Evolutionary conservation across 30 jellyfish, hydroid and myxozoan species (phyloP).

Genomic region (Morbakka virulenta): DNA sequence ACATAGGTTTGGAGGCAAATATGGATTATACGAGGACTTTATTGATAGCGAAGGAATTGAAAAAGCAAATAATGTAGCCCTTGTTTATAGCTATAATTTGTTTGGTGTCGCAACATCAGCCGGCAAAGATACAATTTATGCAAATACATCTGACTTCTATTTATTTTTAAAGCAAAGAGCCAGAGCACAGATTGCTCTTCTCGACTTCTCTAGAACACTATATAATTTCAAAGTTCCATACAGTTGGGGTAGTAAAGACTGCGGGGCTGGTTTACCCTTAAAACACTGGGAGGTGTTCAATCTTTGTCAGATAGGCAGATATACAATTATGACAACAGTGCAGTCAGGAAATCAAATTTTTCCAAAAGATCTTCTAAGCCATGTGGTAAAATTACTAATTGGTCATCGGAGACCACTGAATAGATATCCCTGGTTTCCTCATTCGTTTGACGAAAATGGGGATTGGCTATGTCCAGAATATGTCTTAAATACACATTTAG

Average conservation of each 20-base stretch:
- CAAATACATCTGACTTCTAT: neutral
- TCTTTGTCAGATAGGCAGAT: conserved; percentile 1
- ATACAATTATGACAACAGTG: neutral
- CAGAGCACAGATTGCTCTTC: conserved; percentile 1
- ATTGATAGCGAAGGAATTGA: neutral
- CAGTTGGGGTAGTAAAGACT: neutral
- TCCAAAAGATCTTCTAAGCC: neutral
- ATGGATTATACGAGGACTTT: neutral
- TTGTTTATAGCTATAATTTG: neutral
- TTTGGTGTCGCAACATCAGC: neutral
- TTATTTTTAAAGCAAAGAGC: conserved; percentile 1
- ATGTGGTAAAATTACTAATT: neutral
- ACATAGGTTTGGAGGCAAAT: conserved; percentile 3
- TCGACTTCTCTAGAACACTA: neutral
- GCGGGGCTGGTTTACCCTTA: conserved; percentile 1
- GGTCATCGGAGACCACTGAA: neutral
- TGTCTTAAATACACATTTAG: conserved; percentile 12
- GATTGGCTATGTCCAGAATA: neutral
- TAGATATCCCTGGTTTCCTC: conserved; percentile 2
- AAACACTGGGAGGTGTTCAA: conserved; percentile 12
- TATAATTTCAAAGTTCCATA: conserved; percentile 1
- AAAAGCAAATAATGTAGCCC: neutral
- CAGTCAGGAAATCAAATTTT: neutral
- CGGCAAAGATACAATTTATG: conserved; percentile 6
- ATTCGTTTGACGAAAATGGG: neutral